Evolutionary conservation across 2,113 vertebrate genomes (phyloP).

Genomic region (Dendrocopos noguchii): DNA sequence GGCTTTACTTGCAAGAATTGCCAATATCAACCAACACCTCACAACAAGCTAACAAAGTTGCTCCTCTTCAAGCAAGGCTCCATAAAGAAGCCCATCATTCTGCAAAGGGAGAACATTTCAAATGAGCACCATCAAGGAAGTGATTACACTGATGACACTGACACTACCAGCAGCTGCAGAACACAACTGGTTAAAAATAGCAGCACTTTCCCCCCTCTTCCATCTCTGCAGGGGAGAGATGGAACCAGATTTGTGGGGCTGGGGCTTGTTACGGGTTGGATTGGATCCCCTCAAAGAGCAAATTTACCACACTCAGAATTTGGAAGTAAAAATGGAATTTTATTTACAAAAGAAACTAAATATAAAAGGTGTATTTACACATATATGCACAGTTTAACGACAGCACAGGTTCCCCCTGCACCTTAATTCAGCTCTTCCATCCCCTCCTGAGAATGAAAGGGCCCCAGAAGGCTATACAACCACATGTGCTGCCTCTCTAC

Average conservation of each 20-base stretch:
- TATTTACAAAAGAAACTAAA: too few relatives aligned
- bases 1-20: background rate
- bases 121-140: fast-evolving
- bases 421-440: too few relatives aligned
- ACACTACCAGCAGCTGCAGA: background rate
- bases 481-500: too few relatives aligned
- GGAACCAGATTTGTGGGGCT: background rate
- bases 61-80: background rate
- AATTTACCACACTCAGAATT: too few relatives aligned
- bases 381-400: too few relatives aligned
- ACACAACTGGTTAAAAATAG: background rate
- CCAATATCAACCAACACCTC: background rate
- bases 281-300: too few relatives aligned
- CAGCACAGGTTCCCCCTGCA: too few relatives aligned
- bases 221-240: background rate
- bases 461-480: too few relatives aligned
- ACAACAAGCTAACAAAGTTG: background rate
- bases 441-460: too few relatives aligned
- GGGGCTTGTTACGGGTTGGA: too few relatives aligned
- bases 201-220: background rate
- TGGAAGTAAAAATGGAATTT: too few relatives aligned
- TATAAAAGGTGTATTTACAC: too few relatives aligned
- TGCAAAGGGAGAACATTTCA: background rate
- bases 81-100: background rate
- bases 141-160: background rate